phyloP scores from a whole-genome alignment of 2,888 invertebrate genomes.

The Trichopoda pennipes region DNA sequence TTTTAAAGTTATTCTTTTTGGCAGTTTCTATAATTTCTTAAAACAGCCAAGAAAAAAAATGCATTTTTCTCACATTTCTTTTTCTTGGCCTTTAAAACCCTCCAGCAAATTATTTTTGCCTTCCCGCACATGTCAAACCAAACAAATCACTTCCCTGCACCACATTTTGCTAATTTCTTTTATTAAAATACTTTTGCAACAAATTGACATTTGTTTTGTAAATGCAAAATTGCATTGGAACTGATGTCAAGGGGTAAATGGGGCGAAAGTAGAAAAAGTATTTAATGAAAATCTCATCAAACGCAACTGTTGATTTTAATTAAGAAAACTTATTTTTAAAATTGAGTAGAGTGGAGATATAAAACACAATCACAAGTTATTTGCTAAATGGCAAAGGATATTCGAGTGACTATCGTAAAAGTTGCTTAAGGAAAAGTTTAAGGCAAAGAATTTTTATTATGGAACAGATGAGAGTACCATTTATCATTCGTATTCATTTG shows the following conservation, averaged over 20 bases:
- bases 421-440: not conserved
- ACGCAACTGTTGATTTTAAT: conserved; percentile 48
- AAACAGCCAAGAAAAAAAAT: not conserved
- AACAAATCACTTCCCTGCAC: not conserved
- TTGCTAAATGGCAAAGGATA: not conserved
- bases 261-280: not conserved
- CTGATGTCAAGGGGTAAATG: conserved; percentile 1
- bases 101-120: conserved; percentile 10
- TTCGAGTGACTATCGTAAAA: not conserved
- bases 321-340: conserved; percentile 23
- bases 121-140: not conserved
- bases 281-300: conserved; percentile 16
- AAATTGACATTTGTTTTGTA: conserved; percentile 55
- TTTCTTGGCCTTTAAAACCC: not conserved
- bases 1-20: too few relatives aligned
- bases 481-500: too few relatives aligned
- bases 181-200: conserved; percentile 64
- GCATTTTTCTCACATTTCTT: not conserved
- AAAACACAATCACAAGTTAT: conserved; percentile 12
- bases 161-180: conserved; percentile 30
- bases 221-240: conserved; percentile 7
- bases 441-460: not conserved
- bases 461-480: too few relatives aligned
- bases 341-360: not conserved
- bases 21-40: too few relatives aligned